Conservation (phyloP, 2,113 vertebrate species). For the Amphiprion percula region DNA sequence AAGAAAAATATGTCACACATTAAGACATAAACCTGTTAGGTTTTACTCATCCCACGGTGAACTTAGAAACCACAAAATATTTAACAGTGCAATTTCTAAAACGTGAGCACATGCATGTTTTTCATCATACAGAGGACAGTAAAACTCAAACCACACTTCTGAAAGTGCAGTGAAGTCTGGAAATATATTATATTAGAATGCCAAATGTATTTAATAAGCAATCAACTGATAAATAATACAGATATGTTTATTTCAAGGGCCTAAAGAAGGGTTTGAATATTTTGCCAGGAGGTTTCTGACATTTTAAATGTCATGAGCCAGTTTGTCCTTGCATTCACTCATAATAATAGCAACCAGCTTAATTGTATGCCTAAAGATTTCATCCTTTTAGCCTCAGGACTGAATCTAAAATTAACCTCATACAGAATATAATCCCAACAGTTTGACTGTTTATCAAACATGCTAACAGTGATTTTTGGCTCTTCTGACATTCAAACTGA, state of each 20-base stretch:
- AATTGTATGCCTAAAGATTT: neutral
- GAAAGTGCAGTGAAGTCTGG: neutral
- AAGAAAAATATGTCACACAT: conserved; percentile 39
- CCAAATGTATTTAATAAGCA: conserved; percentile 21
- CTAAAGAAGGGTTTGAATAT: conserved; percentile 11
- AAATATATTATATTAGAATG: conserved; percentile 11
- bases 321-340: conserved; percentile 5
- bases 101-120: neutral
- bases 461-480: neutral
- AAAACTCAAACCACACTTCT: neutral
- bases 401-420: neutral
- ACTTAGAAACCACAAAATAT: conserved; percentile 10
- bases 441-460: neutral
- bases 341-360: neutral
- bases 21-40: conserved; percentile 19
- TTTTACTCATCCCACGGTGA: neutral
- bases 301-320: conserved; percentile 37
- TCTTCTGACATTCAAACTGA: neutral
- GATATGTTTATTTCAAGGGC: conserved; percentile 6
- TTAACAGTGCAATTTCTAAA: neutral
- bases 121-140: neutral
- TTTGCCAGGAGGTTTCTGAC: conserved; percentile 23
- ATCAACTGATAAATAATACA: conserved; percentile 9
- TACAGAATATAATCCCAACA: neutral
- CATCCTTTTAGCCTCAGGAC: neutral